These are phyloP conservation scores for Aporophyla lueneburgensis DNA, from an alignment of 2,888 invertebrate genomes.

Conservation along the genomic window DNA sequence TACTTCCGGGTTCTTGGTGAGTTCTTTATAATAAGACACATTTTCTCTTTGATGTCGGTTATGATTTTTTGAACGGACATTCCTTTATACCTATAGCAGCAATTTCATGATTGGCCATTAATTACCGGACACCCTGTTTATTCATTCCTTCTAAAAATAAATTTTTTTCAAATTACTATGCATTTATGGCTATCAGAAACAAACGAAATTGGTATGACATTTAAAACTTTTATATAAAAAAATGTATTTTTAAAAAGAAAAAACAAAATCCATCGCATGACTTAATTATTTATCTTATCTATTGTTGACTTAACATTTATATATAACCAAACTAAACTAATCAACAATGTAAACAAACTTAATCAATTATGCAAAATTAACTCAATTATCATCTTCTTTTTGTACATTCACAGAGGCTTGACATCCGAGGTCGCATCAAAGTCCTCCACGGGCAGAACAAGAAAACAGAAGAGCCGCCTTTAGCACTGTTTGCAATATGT, in stretches of 20 bases:
- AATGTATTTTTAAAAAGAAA: not conserved
- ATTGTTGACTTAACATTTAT: slow-evolving; percentile 13
- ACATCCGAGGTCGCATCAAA: slow-evolving; percentile 99
- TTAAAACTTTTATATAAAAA: not conserved
- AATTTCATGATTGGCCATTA: too few relatives aligned
- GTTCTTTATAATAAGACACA: slow-evolving; percentile 68
- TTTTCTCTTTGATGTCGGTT: not conserved
- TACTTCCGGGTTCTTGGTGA: slow-evolving; percentile 99
- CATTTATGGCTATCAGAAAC: not conserved
- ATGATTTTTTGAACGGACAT: too few relatives aligned
- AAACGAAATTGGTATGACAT: not conserved
- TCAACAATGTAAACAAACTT: not conserved
- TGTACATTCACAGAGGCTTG: slow-evolving; percentile 94
- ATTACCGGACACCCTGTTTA: too few relatives aligned
- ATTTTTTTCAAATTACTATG: not conserved
- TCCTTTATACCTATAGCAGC: too few relatives aligned
- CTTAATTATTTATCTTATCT: not conserved
- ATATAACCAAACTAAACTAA: not conserved
- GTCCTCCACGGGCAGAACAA: slow-evolving; percentile 99
- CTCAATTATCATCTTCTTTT: not conserved
- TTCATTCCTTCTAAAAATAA: too few relatives aligned
- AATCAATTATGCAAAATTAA: not conserved
- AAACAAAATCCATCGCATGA: not conserved
- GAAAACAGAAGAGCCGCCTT: slow-evolving; percentile 97
- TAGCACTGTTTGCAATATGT: slow-evolving; percentile 99